phyloP scores from a whole-genome alignment of 2,113 vertebrate genomes.

The Channa argus region DNA sequence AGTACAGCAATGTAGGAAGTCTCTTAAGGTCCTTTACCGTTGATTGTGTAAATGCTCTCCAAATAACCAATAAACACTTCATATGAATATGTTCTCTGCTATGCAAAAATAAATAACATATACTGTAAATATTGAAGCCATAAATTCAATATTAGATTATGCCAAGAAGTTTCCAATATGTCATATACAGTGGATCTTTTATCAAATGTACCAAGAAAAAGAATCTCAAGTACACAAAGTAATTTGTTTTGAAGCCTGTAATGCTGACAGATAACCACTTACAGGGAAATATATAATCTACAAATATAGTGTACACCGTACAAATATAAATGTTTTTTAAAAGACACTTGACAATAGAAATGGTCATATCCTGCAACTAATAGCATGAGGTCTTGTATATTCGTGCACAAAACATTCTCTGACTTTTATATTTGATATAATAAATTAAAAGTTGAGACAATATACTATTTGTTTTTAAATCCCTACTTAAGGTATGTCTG shows the following conservation, averaged over 20 bases:
- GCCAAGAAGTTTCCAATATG: slow-evolving; percentile 72
- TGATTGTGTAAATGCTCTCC: slow-evolving; percentile 55
- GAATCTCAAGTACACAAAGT: slow-evolving; percentile 69
- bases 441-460: slow-evolving; percentile 65
- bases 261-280: slow-evolving; percentile 70
- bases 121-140: slow-evolving; percentile 83
- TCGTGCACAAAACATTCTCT: slow-evolving; percentile 73
- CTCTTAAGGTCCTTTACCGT: slow-evolving; percentile 41
- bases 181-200: slow-evolving; percentile 55
- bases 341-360: slow-evolving; percentile 77
- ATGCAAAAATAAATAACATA: slow-evolving; percentile 94
- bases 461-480: slow-evolving; percentile 54
- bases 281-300: slow-evolving; percentile 78
- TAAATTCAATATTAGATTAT: slow-evolving; percentile 84
- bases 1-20: slow-evolving; percentile 59
- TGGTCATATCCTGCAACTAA: slow-evolving; percentile 72
- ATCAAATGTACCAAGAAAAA: slow-evolving; percentile 82
- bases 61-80: slow-evolving; percentile 71
- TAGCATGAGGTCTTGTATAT: slow-evolving; percentile 64
- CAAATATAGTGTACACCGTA: slow-evolving; percentile 78
- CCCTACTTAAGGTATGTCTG: slow-evolving; percentile 66
- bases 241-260: slow-evolving; percentile 57
- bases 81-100: slow-evolving; percentile 76
- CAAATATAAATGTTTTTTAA: slow-evolving; percentile 82
- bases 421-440: slow-evolving; percentile 61